Base-by-base conservation (phyloP, 2,888 invertebrate species). In the Lumbricus terrestris region DNA sequence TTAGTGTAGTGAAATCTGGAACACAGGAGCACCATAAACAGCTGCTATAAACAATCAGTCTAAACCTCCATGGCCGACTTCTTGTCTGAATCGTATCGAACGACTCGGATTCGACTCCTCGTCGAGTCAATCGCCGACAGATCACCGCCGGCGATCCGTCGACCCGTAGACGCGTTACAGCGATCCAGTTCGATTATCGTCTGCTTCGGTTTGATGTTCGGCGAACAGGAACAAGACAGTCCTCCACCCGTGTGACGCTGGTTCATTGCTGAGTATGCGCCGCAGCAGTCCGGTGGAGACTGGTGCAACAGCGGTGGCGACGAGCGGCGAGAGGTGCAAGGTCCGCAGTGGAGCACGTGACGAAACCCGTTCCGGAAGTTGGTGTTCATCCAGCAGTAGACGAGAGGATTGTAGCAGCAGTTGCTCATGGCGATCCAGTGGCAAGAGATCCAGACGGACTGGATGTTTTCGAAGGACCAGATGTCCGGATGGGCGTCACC, bases 371-470 rank as follows among this genome's bases (percentile, higher is more conserved):
- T 92, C 16, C 94, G 92, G 91, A 94, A 94, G 88, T 92, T 92
- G 89, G 93, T 92, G 93, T 94, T 94, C 94, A 94, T 94, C 93
- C 94, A 94, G 92, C 94, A 94, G 92, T 94, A 94, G 34, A 94
- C 94, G 88, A 94, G 93, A 13, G 94, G 94, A 90, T 94, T 94
- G 92, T 93, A 94, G 92, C 94, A 94, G 85, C 94, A 93, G 92
- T 94, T 94, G 38, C 94, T 94, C 94, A 94, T 94, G 47, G 94
- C 94, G 23, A 94, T 91, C 93, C 94, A 94, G 91, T 94, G 93
- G 33, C 93, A 92, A 42, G 92, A 91, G 47, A 94, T 93, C 94
- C 94, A 94, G 8, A 94, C 91, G 11, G 93, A 91, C 90, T 93
- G 93, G 91, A 93, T 93, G 92, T 94, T 92, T 3, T 92, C 91